Conservation (phyloP, 2,888 invertebrate species). For the Amphipyra tragopoginis region DNA sequence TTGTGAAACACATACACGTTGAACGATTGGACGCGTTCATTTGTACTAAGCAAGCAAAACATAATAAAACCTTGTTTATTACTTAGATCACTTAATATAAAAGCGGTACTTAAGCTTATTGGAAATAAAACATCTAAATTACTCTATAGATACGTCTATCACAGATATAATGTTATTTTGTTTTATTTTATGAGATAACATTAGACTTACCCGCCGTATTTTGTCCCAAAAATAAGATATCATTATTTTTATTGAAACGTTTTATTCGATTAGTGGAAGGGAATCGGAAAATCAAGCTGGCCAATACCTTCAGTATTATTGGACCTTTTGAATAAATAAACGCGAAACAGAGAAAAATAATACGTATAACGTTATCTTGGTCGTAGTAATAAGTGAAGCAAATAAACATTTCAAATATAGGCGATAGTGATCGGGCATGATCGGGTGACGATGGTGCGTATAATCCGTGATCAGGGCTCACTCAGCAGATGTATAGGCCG, state of each 20-base stretch:
- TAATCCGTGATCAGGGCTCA: conserved; percentile 65
- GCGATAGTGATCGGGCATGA: conserved; percentile 51
- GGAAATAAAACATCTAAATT: conserved; percentile 37
- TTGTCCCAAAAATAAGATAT: conserved; percentile 29
- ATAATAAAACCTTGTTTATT: conserved; percentile 34
- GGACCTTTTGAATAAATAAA: conserved; percentile 30
- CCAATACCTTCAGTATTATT: conserved; percentile 18
- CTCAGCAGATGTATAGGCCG: conserved; percentile 75
- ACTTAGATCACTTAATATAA: conserved; percentile 31
- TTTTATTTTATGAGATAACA: conserved; percentile 29
- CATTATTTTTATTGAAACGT: conserved; percentile 38
- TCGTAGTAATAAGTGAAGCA: conserved; percentile 27
- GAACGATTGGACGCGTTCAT: conserved; percentile 40
- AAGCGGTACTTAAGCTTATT: conserved; percentile 41
- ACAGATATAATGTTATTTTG: conserved; percentile 28
- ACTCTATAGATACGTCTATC: conserved; percentile 15
- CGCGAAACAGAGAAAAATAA: conserved; percentile 7
- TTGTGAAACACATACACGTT: conserved; percentile 34
- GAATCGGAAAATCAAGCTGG: conserved; percentile 14
- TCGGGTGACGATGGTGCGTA: conserved; percentile 57
- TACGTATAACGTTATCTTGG: conserved; percentile 11
- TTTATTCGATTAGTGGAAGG: conserved; percentile 29
- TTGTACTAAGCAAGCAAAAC: conserved; percentile 18
- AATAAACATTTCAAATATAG: conserved; percentile 52
- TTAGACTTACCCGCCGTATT: conserved; percentile 9